phyloP scores from a whole-genome alignment of 2,797 vertebrate genomes.

The Phoxinus dragarum region DNA sequence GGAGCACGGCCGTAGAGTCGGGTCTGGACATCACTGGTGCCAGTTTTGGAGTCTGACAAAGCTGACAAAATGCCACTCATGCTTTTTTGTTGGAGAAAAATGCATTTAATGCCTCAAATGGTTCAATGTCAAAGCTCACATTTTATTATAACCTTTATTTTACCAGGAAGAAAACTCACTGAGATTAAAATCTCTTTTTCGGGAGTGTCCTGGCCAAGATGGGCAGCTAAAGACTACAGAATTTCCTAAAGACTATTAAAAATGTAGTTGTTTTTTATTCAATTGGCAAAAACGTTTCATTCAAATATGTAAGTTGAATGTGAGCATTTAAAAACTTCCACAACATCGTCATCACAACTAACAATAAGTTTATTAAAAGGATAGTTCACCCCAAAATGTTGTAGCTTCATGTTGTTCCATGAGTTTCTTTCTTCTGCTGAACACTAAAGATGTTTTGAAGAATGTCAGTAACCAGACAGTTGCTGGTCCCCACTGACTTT shows the following conservation, averaged over 20 bases:
- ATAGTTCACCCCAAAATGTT: no score
- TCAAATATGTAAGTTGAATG: background rate
- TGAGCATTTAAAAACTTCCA: background rate
- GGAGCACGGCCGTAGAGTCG: background rate
- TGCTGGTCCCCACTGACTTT: no score
- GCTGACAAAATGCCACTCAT: background rate
- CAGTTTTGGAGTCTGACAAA: background rate
- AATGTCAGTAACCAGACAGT: no score
- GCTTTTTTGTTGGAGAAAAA: background rate
- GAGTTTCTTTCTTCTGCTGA: no score
- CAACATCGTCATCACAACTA: background rate
- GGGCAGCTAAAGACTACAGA: no score
- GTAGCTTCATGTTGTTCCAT: no score
- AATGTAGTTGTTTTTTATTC: background rate
- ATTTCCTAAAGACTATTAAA: background rate
- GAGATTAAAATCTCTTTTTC: no score
- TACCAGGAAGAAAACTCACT: no score
- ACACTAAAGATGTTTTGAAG: no score
- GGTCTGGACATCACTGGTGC: background rate
- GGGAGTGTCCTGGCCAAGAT: no score
- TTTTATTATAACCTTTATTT: no score
- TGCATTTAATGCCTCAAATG: background rate
- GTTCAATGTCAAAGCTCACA: background rate
- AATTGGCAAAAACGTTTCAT: background rate
- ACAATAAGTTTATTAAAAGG: background rate